phyloP scores from a whole-genome alignment of 2,113 vertebrate species.

The Phrynosoma blainvillii region DNA sequence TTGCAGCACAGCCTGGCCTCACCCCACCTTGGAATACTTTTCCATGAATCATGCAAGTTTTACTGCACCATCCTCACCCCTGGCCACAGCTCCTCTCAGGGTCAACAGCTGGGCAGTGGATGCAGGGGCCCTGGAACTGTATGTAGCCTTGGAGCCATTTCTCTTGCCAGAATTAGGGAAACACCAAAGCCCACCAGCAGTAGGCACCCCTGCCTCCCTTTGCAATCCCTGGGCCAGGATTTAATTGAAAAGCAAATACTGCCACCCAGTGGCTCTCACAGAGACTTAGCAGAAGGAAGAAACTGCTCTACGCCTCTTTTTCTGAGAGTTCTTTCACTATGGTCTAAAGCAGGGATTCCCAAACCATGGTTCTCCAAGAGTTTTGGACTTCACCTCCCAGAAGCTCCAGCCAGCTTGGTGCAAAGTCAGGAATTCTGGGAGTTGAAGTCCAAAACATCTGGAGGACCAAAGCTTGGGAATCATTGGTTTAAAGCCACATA shows the following conservation, averaged over 20 bases:
- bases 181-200: too few species aligned
- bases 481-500: too few species aligned
- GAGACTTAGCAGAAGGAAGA: not conserved
- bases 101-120: not conserved
- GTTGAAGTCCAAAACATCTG: too few species aligned
- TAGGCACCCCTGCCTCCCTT: not conserved
- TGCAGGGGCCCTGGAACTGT: not conserved
- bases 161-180: not conserved
- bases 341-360: too few species aligned
- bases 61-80: not conserved
- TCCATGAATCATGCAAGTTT: not conserved
- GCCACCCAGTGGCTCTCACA: conserved; percentile 56
- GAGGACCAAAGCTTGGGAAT: too few species aligned
- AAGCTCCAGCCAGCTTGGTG: too few species aligned
- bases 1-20: not conserved
- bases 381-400: too few species aligned
- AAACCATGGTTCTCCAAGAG: too few species aligned
- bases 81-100: accelerated
- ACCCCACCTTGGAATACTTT: not conserved
- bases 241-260: conserved; percentile 34
- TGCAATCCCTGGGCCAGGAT: not conserved
- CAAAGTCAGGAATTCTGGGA: too few species aligned
- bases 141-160: not conserved
- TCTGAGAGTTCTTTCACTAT: too few species aligned
- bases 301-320: not conserved